phyloP scores from a whole-genome alignment of 1,140 invertebrate genomes.

The Halotydeus destructor region DNA sequence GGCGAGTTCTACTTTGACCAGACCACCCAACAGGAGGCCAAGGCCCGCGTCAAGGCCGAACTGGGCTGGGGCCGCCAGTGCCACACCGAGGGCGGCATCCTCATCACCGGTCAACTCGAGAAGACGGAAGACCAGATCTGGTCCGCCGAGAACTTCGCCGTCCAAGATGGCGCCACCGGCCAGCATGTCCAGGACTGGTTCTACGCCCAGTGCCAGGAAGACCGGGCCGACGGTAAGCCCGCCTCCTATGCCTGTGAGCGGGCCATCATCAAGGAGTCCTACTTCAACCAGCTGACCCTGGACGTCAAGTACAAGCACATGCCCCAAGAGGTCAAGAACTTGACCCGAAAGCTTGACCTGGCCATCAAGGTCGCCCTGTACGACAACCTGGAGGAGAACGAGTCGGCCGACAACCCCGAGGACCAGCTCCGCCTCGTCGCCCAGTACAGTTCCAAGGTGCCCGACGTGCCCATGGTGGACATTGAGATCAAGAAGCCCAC shows the following conservation, averaged over 20 bases:
- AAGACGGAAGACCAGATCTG: constrained; percentile 10
- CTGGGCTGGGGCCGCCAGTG: constrained; percentile 9
- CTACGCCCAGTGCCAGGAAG: constrained; percentile 12
- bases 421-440: constrained; percentile 8
- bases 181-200: constrained; percentile 8
- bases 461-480: constrained; percentile 7
- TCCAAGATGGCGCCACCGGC: not conserved
- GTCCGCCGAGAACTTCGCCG: constrained; percentile 3
- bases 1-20: constrained; percentile 14
- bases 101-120: constrained; percentile 9
- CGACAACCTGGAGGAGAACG: not conserved
- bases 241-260: constrained; percentile 10
- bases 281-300: constrained; percentile 12
- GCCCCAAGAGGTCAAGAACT: not conserved
- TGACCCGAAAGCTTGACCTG: not conserved
- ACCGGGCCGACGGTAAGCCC: constrained; percentile 8
- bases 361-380: constrained; percentile 11
- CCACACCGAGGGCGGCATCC: not conserved
- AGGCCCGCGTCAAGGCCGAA: constrained; percentile 8
- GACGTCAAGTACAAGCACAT: constrained; percentile 13
- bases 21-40: constrained; percentile 7
- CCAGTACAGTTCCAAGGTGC: constrained; percentile 4
- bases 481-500: constrained; percentile 1
- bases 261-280: constrained; percentile 12
- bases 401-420: constrained; percentile 1